Conservation (phyloP, 2,888 invertebrate species). For the Trichopoda pennipes region DNA sequence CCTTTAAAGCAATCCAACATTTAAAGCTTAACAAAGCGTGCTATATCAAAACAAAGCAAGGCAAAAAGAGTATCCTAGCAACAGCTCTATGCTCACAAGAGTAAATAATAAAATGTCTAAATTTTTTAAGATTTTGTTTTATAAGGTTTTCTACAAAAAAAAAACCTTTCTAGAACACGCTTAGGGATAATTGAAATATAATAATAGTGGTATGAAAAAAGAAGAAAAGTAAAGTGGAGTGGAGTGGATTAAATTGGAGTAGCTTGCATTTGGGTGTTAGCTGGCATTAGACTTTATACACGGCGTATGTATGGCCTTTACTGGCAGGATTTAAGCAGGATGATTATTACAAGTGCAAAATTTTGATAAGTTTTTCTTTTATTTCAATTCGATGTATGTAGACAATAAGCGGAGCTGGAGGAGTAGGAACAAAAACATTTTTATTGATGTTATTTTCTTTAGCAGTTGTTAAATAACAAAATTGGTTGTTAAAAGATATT, state of each 20-base stretch:
- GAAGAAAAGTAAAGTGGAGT: neutral
- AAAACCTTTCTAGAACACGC: slow-evolving; percentile 42
- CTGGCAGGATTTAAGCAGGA: slow-evolving; percentile 51
- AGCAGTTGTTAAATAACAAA: slow-evolving; percentile 48
- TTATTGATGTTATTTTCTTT: slow-evolving; percentile 28
- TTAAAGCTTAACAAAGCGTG: slow-evolving; percentile 49
- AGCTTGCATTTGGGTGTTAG: slow-evolving; percentile 38
- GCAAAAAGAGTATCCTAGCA: slow-evolving; percentile 67
- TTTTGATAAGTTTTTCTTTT: slow-evolving; percentile 63
- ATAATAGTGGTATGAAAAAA: slow-evolving; percentile 26
- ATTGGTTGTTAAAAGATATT: slow-evolving; percentile 52
- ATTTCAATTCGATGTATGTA: slow-evolving; percentile 6
- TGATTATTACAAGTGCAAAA: slow-evolving; percentile 64
- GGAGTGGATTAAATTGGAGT: neutral
- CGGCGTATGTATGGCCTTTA: slow-evolving; percentile 4
- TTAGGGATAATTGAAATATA: slow-evolving; percentile 67
- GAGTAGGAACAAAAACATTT: slow-evolving; percentile 16
- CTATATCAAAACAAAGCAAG: slow-evolving; percentile 51
- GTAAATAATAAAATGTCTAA: slow-evolving; percentile 38
- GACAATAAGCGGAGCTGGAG: slow-evolving; percentile 5
- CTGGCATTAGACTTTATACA: slow-evolving; percentile 11
- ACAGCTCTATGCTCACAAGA: slow-evolving; percentile 7
- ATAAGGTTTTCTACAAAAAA: neutral
- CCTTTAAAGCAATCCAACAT: neutral
- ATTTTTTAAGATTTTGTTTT: slow-evolving; percentile 13